Evolutionary conservation across 2,797 vertebrate genomes (phyloP).

Genomic region (Peromyscus nudipes): DNA sequence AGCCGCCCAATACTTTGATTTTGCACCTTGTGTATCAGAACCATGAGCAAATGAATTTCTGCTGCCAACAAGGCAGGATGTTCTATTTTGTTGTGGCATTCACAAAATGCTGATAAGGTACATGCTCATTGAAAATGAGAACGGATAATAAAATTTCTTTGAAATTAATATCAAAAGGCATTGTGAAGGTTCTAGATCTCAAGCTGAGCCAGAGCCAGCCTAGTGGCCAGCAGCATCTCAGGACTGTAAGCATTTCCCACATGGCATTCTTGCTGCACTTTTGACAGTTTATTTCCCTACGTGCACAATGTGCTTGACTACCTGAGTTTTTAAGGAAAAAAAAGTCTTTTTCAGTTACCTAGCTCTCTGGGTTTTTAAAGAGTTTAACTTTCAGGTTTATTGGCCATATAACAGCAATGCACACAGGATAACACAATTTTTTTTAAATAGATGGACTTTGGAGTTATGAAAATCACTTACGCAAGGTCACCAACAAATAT

Average conservation of each 20-base stretch:
- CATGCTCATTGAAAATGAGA: background rate
- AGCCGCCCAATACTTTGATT: background rate
- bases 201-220: background rate
- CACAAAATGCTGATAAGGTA: background rate
- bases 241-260: background rate
- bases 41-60: background rate
- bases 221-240: background rate
- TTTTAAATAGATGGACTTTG: background rate
- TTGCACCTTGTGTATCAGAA: background rate
- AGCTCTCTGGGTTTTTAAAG: background rate
- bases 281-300: background rate
- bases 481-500: background rate
- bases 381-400: constrained; percentile 48
- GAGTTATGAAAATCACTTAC: constrained; percentile 42
- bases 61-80: background rate
- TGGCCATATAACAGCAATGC: background rate
- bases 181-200: background rate
- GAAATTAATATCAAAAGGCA: constrained; percentile 9
- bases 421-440: background rate
- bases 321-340: constrained; percentile 33
- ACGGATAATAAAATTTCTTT: background rate
- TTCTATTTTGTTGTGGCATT: background rate
- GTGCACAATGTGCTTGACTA: background rate
- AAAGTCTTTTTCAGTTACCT: constrained; percentile 17
- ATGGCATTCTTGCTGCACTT: background rate